A percentile compares a stretch with the other conserved stretches of the same genome.
Conservation (phyloP, 1,140 invertebrate species). For the Lamellibrachia luymesi region DNA sequence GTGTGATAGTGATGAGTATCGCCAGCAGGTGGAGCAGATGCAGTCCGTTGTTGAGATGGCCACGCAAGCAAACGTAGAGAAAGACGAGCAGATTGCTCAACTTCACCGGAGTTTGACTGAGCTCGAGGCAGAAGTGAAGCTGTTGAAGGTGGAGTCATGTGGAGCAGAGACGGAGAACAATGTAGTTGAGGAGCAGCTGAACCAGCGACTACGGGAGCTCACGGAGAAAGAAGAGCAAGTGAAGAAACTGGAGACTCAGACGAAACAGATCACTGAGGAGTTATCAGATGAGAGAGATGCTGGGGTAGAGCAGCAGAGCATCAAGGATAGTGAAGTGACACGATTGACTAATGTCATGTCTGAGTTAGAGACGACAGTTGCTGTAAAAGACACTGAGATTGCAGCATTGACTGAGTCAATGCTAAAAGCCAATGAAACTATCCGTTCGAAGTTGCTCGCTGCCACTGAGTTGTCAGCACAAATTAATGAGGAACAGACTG, state of each 20-base stretch:
- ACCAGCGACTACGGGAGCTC: not conserved
- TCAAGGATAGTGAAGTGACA: not conserved
- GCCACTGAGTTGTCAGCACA: not conserved
- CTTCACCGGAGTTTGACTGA: not conserved
- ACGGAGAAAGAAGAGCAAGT: not conserved
- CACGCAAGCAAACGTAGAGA: not conserved
- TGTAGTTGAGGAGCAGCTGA: not conserved
- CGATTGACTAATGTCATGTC: not conserved
- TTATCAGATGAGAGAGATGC: not conserved
- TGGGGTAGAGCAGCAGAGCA: not conserved
- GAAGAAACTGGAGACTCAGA: not conserved
- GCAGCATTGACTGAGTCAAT: not conserved
- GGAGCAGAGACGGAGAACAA: not conserved
- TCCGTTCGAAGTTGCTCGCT: not conserved
- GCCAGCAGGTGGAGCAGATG: slow-evolving; percentile 7
- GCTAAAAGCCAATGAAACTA: not conserved
- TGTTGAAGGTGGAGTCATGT: not conserved
- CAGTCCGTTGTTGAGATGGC: not conserved
- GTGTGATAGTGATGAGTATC: slow-evolving; percentile 11
- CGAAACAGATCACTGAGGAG: not conserved
- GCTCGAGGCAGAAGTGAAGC: not conserved
- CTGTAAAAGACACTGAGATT: not conserved
- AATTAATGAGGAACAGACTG: not conserved
- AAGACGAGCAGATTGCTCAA: not conserved
- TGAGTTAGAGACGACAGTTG: not conserved